phyloP scores from a whole-genome alignment of 2,113 vertebrate genomes.

The Phylloscopus trochiloides region DNA sequence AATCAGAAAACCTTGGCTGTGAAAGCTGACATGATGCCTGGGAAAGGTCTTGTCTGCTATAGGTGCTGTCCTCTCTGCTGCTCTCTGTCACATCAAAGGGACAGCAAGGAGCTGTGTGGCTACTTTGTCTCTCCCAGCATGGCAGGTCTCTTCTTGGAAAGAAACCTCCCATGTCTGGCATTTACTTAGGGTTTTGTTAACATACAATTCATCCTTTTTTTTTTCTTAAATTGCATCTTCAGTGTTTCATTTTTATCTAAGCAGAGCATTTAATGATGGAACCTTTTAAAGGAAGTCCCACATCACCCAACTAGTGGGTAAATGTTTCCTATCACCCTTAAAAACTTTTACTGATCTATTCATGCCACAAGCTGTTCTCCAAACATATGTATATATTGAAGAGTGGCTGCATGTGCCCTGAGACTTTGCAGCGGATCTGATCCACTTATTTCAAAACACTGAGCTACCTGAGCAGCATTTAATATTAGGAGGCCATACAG shows the following conservation, averaged over 20 bases:
- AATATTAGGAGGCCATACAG: neutral
- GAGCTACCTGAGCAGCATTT: neutral
- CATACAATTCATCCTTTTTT: too few relatives aligned
- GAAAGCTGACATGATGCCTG: neutral
- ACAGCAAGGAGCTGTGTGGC: rapidly evolving
- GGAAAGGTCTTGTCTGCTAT: neutral
- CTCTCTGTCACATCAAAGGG: neutral
- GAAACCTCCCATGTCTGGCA: neutral
- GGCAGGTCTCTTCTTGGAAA: neutral
- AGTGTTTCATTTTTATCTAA: neutral
- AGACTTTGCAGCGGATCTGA: neutral
- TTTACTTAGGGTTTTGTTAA: neutral
- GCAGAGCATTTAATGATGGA: neutral
- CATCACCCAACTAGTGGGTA: neutral
- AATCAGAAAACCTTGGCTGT: neutral
- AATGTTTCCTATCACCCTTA: neutral
- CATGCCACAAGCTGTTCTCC: neutral
- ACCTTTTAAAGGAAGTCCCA: neutral
- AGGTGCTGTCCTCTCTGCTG: neutral
- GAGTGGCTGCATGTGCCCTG: neutral
- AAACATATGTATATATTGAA: neutral
- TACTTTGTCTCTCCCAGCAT: neutral
- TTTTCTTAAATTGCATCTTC: neutral
- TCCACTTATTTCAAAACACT: neutral
- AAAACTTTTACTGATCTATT: neutral